Base-by-base conservation (phyloP, 2,888 invertebrate genomes). In the Rhimphoctona megacephalus region DNA sequence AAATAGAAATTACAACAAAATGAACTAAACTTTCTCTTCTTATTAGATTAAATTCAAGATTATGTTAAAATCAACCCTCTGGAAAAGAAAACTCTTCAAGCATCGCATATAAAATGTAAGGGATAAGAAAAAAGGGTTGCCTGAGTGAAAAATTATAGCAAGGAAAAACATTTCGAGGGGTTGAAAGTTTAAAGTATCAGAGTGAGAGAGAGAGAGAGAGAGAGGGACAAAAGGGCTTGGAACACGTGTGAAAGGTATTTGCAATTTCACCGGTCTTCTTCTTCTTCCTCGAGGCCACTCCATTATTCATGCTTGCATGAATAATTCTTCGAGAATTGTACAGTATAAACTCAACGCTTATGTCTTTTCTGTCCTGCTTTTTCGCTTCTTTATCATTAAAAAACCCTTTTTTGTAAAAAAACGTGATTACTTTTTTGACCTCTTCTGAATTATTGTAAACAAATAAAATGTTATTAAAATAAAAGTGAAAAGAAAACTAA, bases 241-340 rank as follows among this genome's bases (percentile, higher is more conserved):
- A 64, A n/a, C 57, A n/a, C 30, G 54, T 46, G 70, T 33, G 46
- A 70, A 36, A 36, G 39, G 64, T 84, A 74, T 80, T 64, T 70
- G 80, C 84, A 70, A 76, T 84, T 80, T 70, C 84, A 61, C 70
- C 76, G 64, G 70, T 73, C 52, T 33, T 57, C 70, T 49, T 67
- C 61, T 46, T 30, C 39, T 9, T 39, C 9, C 7, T 39, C 39
- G 46, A 54, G 77, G 72, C 72, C 57, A 73, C 78, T 78, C 69
- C 77, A 85, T 85, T 78, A 85, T 78, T 85, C 85, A 85, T 72
- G 72, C 81, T 49, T 30, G 85, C 72, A 77, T 77, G 81, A 85
- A 81, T 85, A 81, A 85, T 85, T 76, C 76, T 22, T 64, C 64
- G 64, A 30, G 64, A 76, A 85, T 85, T 72, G 85, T 57, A 54